A percentile compares a stretch with the other conserved stretches of the same genome.
phyloP scores from a whole-genome alignment of 2,797 vertebrate species.

The Melanotaenia parkinsoni region DNA sequence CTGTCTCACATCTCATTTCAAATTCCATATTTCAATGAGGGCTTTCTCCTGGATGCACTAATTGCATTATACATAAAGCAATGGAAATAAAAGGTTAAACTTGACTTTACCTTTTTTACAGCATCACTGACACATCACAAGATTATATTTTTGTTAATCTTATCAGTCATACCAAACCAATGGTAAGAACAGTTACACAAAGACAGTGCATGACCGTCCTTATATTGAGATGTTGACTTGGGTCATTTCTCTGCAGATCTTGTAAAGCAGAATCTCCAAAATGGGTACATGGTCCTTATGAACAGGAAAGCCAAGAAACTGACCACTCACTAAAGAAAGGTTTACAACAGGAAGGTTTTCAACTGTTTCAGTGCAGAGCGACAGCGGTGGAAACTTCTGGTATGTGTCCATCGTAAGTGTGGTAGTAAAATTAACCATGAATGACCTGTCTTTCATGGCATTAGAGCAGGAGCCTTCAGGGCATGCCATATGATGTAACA shows the following conservation, averaged over 20 bases:
- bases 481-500: conserved; percentile 74
- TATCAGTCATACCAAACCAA: not conserved
- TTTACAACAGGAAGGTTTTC: conserved; percentile 33
- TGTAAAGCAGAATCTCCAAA: conserved; percentile 30
- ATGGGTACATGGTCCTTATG: conserved; percentile 50
- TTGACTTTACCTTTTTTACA: not conserved
- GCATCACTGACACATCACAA: not conserved
- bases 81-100: too few species aligned
- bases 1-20: too few species aligned
- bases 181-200: conserved; percentile 14
- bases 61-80: too few species aligned
- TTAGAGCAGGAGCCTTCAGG: conserved; percentile 64
- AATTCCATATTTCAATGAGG: not conserved
- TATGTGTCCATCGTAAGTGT: conserved; percentile 49
- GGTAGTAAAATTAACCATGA: conserved; percentile 73
- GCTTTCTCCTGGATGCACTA: not conserved
- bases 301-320: conserved; percentile 40
- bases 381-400: conserved; percentile 36
- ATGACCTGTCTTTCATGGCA: conserved; percentile 66
- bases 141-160: conserved; percentile 2
- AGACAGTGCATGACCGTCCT: conserved; percentile 18
- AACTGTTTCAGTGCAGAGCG: conserved; percentile 20
- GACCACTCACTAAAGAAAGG: conserved; percentile 36
- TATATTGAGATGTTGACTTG: conserved; percentile 29
- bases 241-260: conserved; percentile 11